Conservation (phyloP, 2,888 invertebrate genomes). For the Apodemia zela region DNA sequence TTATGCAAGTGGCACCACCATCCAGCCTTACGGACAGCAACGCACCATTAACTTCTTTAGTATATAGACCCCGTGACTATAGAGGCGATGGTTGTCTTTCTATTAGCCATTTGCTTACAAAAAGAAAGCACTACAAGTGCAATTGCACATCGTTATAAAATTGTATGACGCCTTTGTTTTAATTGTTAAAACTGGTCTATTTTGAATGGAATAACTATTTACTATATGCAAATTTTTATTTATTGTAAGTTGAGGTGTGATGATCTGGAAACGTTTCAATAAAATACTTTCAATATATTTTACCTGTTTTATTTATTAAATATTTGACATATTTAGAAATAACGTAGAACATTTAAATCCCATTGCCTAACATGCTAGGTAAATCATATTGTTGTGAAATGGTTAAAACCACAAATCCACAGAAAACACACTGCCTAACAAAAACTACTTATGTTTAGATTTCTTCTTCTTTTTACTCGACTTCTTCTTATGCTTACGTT, state of each 20-base stretch:
- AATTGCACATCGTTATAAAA: no score
- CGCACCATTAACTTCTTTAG: no score
- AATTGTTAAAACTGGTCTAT: no score
- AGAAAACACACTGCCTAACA: conserved; percentile 34
- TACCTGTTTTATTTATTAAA: conserved; percentile 25
- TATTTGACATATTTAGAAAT: conserved; percentile 32
- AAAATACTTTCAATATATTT: background rate
- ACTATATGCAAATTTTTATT: background rate
- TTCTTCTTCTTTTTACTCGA: conserved; percentile 87
- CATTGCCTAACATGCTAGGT: conserved; percentile 31
- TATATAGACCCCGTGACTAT: no score
- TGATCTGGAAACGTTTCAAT: conserved; percentile 2
- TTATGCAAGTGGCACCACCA: no score
- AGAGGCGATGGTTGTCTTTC: no score
- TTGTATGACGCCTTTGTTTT: no score
- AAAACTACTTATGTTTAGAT: conserved; percentile 71
- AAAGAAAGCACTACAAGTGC: no score
- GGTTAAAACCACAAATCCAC: conserved; percentile 24
- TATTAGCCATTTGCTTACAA: no score
- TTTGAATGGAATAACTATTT: no score
- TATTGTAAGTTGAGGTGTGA: background rate
- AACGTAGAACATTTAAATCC: conserved; percentile 34
- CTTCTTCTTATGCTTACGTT: conserved; percentile 85
- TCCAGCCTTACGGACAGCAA: no score
- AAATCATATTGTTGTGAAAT: conserved; percentile 25